Base-by-base conservation (phyloP, 2,888 invertebrate genomes). In the Campoplex capitator region DNA sequence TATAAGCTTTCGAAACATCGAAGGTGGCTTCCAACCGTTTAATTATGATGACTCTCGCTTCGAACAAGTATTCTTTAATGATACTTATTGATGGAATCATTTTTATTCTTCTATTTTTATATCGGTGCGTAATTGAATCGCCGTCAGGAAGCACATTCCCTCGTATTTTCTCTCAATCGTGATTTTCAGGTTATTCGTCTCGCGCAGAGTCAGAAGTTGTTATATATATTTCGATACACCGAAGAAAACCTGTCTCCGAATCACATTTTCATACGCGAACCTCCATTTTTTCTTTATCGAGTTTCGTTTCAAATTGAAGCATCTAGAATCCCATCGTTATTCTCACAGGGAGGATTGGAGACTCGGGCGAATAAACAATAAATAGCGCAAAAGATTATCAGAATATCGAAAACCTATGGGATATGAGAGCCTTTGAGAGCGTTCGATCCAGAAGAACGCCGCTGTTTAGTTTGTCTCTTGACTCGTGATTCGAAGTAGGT, bases 401-500 rank as follows among this genome's bases (percentile, higher is more conserved):
- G 51, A 79, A 79, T 54, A 75, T 86, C 62, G 71, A 65, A 45
- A 65, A 78, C 16, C 18, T 16, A 54, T 28, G 80, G n/a, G 35
- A 62, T 56, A 54, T 56, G 54, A 48, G 42, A 42, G 38, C 38
- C 71, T 67, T 62, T 42, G 58, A 35, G 45, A 51, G 28, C 23
- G 54, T 68, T 67, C 51, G 48, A 45, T 73, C 56, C 78, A 58
- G 58, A 78, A 67, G 58, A 82, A 62, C 45, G 62, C 67, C 56
- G 76, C 78, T 76, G 58, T 74, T 76, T 76, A 45, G 74, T 68
- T 56, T 42, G 75, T 79, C 86, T 81, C 84, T 86, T 82, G 3
- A 73, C 87, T 93, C 93, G 92, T 93, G 93, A 94, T 93, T 94
- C 94, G 90, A 93, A 93, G 94, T 94, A 94, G 94, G 94, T 94